phyloP scores from a whole-genome alignment of 2,113 vertebrate species.

The Pseudorasbora parva region DNA sequence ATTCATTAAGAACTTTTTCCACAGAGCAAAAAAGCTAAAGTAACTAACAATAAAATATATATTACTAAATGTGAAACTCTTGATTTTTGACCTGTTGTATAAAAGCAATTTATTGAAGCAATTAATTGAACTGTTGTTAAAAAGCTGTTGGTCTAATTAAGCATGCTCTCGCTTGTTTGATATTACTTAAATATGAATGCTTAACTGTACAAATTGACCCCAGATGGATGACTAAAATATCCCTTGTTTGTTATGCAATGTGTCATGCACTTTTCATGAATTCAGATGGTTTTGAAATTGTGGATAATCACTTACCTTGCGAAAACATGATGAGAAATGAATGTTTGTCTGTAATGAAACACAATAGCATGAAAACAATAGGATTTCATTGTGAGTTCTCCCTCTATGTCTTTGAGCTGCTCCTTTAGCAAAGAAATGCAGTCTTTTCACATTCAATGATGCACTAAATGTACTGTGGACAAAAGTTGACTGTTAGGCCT shows the following conservation, averaged over 20 bases:
- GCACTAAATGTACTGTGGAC: neutral
- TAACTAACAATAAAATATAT: neutral
- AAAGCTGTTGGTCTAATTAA: neutral
- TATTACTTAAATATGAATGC: neutral
- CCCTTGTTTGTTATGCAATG: neutral
- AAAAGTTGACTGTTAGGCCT: neutral
- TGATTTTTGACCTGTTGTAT: neutral
- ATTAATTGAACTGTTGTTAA: no score
- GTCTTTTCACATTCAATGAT: neutral
- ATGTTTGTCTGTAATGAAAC: neutral
- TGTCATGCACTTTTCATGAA: neutral
- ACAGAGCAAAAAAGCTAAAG: neutral
- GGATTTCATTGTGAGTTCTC: neutral
- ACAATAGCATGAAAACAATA: neutral
- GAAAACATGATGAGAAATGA: neutral
- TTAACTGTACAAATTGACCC: neutral
- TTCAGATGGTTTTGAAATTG: neutral
- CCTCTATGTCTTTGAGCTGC: neutral
- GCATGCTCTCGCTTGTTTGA: neutral
- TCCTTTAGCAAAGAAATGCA: neutral
- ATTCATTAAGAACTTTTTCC: no score
- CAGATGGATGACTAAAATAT: neutral
- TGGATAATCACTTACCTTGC: conserved; percentile 14
- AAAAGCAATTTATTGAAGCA: neutral
- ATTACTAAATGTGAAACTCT: neutral